These are phyloP conservation scores for Achroia grisella DNA, from an alignment of 1,140 invertebrate genomes.

Conservation along the genomic window DNA sequence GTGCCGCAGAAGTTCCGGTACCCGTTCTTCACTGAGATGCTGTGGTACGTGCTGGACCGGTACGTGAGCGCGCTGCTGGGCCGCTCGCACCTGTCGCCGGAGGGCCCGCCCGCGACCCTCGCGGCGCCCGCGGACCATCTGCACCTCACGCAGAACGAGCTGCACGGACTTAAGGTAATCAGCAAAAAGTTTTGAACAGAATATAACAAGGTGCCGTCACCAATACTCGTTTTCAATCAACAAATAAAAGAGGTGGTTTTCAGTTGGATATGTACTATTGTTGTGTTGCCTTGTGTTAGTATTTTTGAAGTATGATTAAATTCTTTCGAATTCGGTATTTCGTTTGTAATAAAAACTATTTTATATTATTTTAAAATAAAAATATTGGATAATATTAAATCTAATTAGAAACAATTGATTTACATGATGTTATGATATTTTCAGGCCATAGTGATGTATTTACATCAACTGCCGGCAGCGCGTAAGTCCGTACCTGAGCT, in stretches of 20 bases:
- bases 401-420: no score
- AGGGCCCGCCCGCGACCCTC: conserved; percentile 67
- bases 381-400: not conserved
- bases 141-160: conserved; percentile 86
- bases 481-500: conserved; percentile 95
- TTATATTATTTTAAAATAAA: not conserved
- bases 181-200: no score
- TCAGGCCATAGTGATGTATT: conserved; percentile 91
- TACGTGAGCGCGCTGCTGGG: conserved; percentile 93
- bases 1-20: conserved; percentile 98
- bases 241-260: no score
- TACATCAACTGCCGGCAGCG: conserved; percentile 89
- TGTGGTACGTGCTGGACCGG: conserved; percentile 97
- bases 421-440: no score
- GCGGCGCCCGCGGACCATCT: conserved; percentile 75
- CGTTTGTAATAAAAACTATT: no score
- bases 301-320: no score
- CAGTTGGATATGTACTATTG: no score
- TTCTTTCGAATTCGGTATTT: no score
- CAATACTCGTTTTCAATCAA: no score
- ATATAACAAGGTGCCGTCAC: no score
- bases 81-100: conserved; percentile 79
- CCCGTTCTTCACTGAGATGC: conserved; percentile 97
- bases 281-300: no score
- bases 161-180: conserved; percentile 88